Evolutionary conservation across 2,113 vertebrate genomes (phyloP).

Genomic region (Sterna hirundo): DNA sequence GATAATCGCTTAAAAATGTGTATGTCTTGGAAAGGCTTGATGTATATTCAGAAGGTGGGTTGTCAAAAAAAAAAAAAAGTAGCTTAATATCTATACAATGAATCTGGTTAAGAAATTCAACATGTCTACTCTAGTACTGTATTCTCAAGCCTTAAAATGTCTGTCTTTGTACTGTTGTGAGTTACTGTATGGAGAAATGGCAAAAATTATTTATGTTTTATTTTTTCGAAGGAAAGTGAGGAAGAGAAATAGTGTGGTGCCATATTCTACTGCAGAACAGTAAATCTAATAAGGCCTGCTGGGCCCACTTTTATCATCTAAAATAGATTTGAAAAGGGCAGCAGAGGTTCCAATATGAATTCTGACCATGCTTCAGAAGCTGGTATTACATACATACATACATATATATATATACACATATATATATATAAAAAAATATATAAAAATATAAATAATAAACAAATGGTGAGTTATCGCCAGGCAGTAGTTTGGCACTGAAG

Average conservation of each 20-base stretch:
- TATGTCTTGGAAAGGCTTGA: neutral
- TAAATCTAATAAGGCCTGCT: conserved; percentile 62
- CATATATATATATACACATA: neutral
- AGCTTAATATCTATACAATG: neutral
- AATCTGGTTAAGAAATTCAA: neutral
- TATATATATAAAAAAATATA: neutral
- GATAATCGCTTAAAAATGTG: neutral
- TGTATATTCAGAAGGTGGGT: neutral
- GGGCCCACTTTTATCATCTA: conserved; percentile 39
- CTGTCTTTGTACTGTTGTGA: neutral
- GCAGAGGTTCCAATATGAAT: neutral
- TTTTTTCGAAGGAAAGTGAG: conserved; percentile 35
- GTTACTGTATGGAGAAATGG: conserved; percentile 2
- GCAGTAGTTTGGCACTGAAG: neutral
- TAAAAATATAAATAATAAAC: neutral
- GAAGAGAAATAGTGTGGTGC: conserved; percentile 11
- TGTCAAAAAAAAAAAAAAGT: neutral
- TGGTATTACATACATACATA: neutral
- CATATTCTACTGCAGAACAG: neutral
- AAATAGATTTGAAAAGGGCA: conserved; percentile 61
- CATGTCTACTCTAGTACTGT: neutral
- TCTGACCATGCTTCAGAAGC: conserved; percentile 12
- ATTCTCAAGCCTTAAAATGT: neutral
- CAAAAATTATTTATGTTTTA: neutral
- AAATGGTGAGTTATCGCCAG: neutral